Base-by-base conservation (phyloP, 2,797 vertebrate genomes). In the Sebastes flavidus region DNA sequence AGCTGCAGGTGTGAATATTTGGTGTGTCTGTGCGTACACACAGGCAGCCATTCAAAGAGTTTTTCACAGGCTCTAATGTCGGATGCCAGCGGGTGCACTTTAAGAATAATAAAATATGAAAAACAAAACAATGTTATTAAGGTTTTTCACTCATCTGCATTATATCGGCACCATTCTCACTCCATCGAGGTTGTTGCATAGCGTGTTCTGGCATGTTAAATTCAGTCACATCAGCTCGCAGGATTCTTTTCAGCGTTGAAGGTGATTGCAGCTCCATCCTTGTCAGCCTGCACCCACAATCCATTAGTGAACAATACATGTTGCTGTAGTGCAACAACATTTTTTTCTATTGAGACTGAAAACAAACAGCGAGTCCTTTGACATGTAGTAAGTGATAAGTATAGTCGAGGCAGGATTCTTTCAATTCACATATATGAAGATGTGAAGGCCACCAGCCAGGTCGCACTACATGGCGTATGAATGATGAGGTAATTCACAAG, bases 1-100 rank as follows among this genome's bases (percentile, higher is more conserved):
- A 72, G 61, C 60, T 74, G 54, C 36, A 61, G 62, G 67, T 70
- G n/a, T 60, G 65, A 73, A 49, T 84, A 67, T 55, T 38, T 32
- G 27, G n/a, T 46, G 5, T 10, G 24, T 56, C 36, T 77, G 58
- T 65, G 61, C 16, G 30, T 30, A 29, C 34, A 46, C 29, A 6
- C 22, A n/a, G 30, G 54, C 34, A 80, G 49, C 60, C 32, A 22
- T 80, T 29, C 60, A 55, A 27, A 56, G 30, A 38, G 7, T 55
- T 18, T 78, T 55, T 49, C 14, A 60, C 18, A 55, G 56, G 62
- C 55, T 55, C 10, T 8, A 38, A 25, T 38, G 55, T 32, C 24
- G 29, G 55, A 66, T 25, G 16, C 30, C 69, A 54, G 34, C 2
- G 29, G 63, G 24, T 75, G 18, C n/a, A 75, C 24, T 65, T 42